Base-by-base conservation (phyloP, 64 coral and sea anemone genomes). In the Dendrophyllia cribrosa region DNA sequence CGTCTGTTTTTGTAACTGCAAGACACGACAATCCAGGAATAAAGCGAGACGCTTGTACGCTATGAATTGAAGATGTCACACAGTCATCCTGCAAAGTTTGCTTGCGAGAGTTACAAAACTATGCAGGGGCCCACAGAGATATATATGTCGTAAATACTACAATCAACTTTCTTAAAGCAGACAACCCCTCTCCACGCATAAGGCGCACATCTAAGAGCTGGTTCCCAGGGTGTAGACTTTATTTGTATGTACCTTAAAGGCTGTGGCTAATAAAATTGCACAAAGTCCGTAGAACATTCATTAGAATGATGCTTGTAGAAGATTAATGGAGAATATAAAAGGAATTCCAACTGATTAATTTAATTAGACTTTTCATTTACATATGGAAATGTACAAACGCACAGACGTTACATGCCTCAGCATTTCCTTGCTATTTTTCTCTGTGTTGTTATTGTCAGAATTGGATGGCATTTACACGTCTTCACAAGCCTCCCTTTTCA, bases 61-160 rank as follows among this genome's bases (percentile, higher is more conserved):
- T 61, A 4, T 79, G 77, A 49, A 43, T 53, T 43, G 77, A 79
- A 61, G 77, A 61, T 56, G 77, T 79, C 2, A 79, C 51, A 9
- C 19, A n/a, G 12, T 79, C 47, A 4, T 22, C 19, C 22, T 79
- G 50, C 13, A 61, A 79, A 58, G 20, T 79, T 7, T 79, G 77
- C 53, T 34, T 79, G 17, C 10, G 77, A 53, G 77, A 79, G 22
- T 53, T 79, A 61, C 77, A 79, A 19, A 79, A 79, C 58, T 79
- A 58, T 53, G 77, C 50, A 22, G 77, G 77, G 21, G 45, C 77
- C 77, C 77, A 79, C 25, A 5, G 53, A 15, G 77, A 79, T 53
- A 58, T 79, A 0, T 58, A 22, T 22, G 77, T 79, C 3, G 77
- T 79, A 79, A 79, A 46, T 23, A 1, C 7, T 77, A 22, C 52